Evolutionary conservation across 1,140 invertebrate genomes (phyloP).

Genomic region (Drosophila ogumai): DNA sequence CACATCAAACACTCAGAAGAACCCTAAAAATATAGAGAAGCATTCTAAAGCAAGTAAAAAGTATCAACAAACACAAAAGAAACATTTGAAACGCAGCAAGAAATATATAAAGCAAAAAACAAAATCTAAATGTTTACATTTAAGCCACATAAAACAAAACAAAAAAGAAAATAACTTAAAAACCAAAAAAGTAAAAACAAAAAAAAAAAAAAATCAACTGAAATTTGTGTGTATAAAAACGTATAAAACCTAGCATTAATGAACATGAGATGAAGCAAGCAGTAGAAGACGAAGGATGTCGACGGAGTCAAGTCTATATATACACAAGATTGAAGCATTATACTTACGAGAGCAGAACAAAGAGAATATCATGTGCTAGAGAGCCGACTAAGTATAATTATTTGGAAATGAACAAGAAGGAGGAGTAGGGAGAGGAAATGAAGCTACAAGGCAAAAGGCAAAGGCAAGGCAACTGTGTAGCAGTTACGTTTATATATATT

Average conservation of each 20-base stretch:
- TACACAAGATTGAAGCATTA: slow-evolving; percentile 51
- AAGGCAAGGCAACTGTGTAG: slow-evolving; percentile 47
- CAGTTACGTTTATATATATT: slow-evolving; percentile 58
- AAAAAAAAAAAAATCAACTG: slow-evolving; percentile 59
- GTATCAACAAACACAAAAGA: slow-evolving; percentile 19
- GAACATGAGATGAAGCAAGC: slow-evolving; percentile 36
- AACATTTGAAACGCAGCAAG: slow-evolving; percentile 62
- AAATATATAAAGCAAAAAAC: slow-evolving; percentile 59
- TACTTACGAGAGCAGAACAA: slow-evolving; percentile 48
- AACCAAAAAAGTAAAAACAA: slow-evolving; percentile 1
- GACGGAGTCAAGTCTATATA: slow-evolving; percentile 43
- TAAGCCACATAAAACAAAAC: slow-evolving; percentile 67
- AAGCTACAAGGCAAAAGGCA: slow-evolving; percentile 42
- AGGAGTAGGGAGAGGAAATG: slow-evolving; percentile 27
- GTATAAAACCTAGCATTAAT: slow-evolving; percentile 75
- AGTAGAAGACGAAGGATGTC: slow-evolving; percentile 30
- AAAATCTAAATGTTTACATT: slow-evolving; percentile 75
- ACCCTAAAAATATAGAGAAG: slow-evolving; percentile 58
- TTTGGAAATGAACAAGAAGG: slow-evolving; percentile 34
- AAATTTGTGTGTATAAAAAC: slow-evolving; percentile 81
- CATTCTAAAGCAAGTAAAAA: slow-evolving; percentile 37
- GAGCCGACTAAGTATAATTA: slow-evolving; percentile 70
- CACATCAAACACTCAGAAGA: slow-evolving; percentile 71
- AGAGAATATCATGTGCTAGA: slow-evolving; percentile 42
- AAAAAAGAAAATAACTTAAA: slow-evolving; percentile 20